Percentiles rank a stretch among this genome's conserved stretches.
phyloP scores from a whole-genome alignment of 2,888 invertebrate genomes.

The Entomobrya proxima region DNA sequence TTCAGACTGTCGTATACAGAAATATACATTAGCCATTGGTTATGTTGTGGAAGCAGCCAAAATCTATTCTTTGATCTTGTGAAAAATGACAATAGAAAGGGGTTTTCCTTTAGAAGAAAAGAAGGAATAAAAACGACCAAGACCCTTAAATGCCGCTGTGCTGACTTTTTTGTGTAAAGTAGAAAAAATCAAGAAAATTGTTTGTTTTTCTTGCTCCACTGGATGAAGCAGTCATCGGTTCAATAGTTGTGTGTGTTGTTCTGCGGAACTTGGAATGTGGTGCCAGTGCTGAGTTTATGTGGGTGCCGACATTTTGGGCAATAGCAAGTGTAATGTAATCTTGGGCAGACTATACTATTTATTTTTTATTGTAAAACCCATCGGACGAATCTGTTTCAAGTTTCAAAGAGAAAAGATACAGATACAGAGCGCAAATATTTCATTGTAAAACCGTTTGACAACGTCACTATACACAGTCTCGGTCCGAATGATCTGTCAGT shows the following conservation, averaged over 20 bases:
- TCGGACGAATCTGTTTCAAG: not conserved
- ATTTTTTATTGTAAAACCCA: not conserved
- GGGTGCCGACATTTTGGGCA: no score
- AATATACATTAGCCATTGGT: not conserved
- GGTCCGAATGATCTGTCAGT: not conserved
- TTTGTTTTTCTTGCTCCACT: constrained; percentile 8
- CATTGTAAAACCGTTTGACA: constrained; percentile 3
- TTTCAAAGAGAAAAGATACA: not conserved
- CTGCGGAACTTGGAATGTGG: not conserved
- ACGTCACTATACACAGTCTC: no score
- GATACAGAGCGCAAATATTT: not conserved
- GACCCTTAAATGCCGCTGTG: not conserved
- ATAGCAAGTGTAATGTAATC: no score
- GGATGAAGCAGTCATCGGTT: not conserved
- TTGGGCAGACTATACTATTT: no score
- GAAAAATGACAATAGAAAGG: constrained; percentile 53
- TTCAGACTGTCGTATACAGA: not conserved
- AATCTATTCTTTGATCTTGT: constrained; percentile 33
- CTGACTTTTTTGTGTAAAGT: constrained; percentile 34
- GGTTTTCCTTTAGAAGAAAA: not conserved
- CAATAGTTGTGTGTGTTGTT: not conserved
- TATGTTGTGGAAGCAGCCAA: not conserved
- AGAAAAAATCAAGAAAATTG: constrained; percentile 30
- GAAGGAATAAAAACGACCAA: not conserved
- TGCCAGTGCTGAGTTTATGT: no score